Base-by-base conservation (phyloP, 1,140 invertebrate genomes). In the Drosophila simulans region DNA sequence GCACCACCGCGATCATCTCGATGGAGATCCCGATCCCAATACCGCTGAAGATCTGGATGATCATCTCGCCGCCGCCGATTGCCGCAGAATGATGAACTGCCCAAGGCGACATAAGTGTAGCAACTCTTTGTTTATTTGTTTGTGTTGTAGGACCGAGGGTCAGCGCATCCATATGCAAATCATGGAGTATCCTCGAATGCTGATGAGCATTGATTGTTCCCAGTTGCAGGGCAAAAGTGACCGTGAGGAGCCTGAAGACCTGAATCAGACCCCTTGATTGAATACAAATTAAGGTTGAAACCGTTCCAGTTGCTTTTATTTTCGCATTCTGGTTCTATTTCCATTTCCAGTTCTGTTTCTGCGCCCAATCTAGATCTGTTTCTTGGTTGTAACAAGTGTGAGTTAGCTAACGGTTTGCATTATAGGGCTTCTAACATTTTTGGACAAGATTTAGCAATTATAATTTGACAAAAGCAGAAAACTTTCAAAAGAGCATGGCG, bases 201-300 rank as follows among this genome's bases (percentile, higher is more conserved):
- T 88, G 84, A 88, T 88, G 83, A 88, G 84, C 82, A 37, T 46
- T 63, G 76, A 88, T 88, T 88, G 83, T 83, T 80, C 54, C 55
- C 55, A 35, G 64, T 45, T 40, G 53, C 22, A 20, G 48, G 45
- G 65, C 74, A 72, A 84, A 68, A 68, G 74, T 69, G 70, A 70
- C 63, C 63, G 35, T 55, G 58, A 48, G 40, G 35, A 51, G 20
- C 49, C 17, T 31, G 22, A 39, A 27, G 69, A 70, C 52, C 68
- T 57, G n/a, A 60, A 51, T 12, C 22, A 43, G 54, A 37, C 10
- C 52, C 76, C 68, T 72, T 72, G 84, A 89, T 88, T 86, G 83
- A 86, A 86, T 88, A 76, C 75, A 58, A 83, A 86, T 86, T 89
- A 83, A 83, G 70, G 72, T 80, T 80, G 80, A 79, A 77, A 77